These are phyloP conservation scores for Epinephelus lanceolatus DNA, from an alignment of 2,113 vertebrate species.

Conservation along the genomic window DNA sequence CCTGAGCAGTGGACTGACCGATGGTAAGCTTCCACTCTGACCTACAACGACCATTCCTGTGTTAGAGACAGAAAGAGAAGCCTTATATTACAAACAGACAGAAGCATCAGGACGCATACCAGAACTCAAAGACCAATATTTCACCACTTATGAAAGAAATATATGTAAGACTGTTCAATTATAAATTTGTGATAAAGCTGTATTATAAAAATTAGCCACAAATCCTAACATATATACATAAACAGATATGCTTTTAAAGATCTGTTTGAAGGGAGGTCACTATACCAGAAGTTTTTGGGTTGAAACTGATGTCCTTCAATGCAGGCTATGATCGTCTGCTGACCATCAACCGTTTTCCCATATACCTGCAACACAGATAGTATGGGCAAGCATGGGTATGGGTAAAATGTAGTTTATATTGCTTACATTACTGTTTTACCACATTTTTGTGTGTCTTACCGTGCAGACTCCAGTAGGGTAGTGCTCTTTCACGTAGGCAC, in stretches of 20 bases:
- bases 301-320: constrained; percentile 99
- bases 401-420: not conserved
- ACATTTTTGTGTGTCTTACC: constrained; percentile 78
- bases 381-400: not conserved
- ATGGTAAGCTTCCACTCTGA: constrained; percentile 99
- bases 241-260: not conserved
- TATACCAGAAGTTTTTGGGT: constrained; percentile 99
- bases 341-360: constrained; percentile 96
- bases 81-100: not conserved
- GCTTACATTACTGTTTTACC: not conserved
- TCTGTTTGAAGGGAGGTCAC: not conserved
- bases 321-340: constrained; percentile 97
- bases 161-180: not conserved
- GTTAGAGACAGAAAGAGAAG: constrained; percentile 13
- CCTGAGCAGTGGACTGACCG: constrained; percentile 93
- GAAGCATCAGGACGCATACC: not conserved
- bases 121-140: not conserved
- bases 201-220: not conserved
- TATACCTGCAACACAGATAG: constrained; percentile 88
- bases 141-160: not conserved
- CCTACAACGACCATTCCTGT: constrained; percentile 98
- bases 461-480: constrained; percentile 96
- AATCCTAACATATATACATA: not conserved
- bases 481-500: constrained; percentile 97
- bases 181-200: not conserved